Evolutionary conservation across 2,888 invertebrate genomes (phyloP), one percentile per base, ranked within the genome.

Genomic region (Orchesella flavescens): DNA sequence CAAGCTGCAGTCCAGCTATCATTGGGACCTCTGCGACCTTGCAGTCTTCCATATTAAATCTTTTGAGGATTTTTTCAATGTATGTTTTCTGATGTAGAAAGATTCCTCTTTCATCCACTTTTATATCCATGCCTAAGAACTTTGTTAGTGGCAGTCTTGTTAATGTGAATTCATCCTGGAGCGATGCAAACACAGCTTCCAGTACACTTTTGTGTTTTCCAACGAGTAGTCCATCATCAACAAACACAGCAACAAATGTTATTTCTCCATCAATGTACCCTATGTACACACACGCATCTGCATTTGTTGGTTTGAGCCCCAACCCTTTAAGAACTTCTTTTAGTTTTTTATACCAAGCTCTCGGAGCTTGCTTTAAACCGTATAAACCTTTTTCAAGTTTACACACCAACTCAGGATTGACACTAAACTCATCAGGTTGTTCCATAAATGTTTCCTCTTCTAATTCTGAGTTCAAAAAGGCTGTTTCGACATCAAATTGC

Each of bases 401-500:
- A 59, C 86, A 86, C 0, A 88, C 86, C n/a, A 21, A 1, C 0
- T 66, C 76, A 23, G 12, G 21, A 4, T 57, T 21, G 15, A 66
- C 53, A 17, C 68, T 71, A 57, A 83, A 87, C 5, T 84, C 83
- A 15, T 84, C 84, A 46, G 88, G 88, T 57, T 89, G 89, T 44
- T 88, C 80, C 89, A 89, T 89, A 63, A 88, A 89, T n/a, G 90
- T 88, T 12, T 74, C 69, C 61, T 87, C 86, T 49, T 85, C 69
- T 12, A 87, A 44, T 0, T 81, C 44, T 15, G 85, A 80, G n/a
- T 76, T 66, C 0, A 76, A 57, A 57, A 76, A 76, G 1, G 76
- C 76, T 9, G 66, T 76, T 24, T 76, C 57, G 0, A 76, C 43
- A 66, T 76, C 76, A 66, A 76, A 76, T 19, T 66, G 76, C 1